phyloP scores from a whole-genome alignment of 2,113 vertebrate species.

The Atrichornis clamosus region DNA sequence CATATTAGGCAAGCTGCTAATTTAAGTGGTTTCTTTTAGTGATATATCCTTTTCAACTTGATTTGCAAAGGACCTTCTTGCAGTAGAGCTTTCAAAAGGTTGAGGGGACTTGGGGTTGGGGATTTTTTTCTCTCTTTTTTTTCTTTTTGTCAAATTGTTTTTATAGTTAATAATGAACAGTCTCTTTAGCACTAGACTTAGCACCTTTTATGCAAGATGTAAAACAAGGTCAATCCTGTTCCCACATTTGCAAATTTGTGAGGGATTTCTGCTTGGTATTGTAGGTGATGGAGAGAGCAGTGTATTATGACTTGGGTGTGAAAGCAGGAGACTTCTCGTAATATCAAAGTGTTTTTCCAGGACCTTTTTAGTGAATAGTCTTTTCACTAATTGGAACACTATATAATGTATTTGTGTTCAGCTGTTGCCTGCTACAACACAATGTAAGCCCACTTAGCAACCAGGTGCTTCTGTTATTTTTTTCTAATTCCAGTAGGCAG shows the following conservation, averaged over 20 bases:
- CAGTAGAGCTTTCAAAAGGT: background rate
- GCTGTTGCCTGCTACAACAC: background rate
- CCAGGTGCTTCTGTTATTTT: background rate
- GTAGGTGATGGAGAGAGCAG: background rate
- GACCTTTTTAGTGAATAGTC: background rate
- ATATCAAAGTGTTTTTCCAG: background rate
- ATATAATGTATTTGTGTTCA: background rate
- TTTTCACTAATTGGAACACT: background rate
- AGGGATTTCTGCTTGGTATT: background rate
- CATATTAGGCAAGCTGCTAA: slow-evolving; percentile 3
- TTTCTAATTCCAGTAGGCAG: background rate
- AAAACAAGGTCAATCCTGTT: background rate
- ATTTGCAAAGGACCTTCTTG: background rate
- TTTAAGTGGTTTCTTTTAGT: slow-evolving; percentile 9
- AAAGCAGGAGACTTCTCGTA: background rate
- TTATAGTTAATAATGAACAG: slow-evolving; percentile 6
- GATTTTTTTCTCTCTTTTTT: background rate
- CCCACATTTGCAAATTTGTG: background rate
- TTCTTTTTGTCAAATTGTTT: background rate
- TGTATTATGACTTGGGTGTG: background rate
- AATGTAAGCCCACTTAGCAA: background rate
- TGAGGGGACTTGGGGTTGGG: background rate
- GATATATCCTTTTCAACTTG: background rate
- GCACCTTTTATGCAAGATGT: background rate
- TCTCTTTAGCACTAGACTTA: background rate